These are phyloP conservation scores for Trididemnum miniatum DNA, from an alignment of 23 tunicate genomes.

Conservation along the genomic window DNA sequence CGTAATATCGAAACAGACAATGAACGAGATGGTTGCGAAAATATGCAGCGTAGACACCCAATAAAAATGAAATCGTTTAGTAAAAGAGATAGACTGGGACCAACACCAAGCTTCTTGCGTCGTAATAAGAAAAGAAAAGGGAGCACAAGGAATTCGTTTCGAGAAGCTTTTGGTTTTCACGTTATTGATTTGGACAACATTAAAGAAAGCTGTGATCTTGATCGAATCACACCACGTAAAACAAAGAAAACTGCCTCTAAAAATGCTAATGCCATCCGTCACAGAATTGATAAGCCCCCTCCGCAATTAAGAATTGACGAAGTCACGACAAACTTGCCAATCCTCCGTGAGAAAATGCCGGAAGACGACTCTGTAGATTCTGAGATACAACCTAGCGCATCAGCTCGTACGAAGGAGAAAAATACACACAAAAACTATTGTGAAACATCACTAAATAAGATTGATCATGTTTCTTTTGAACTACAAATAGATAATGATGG, in stretches of 20 bases:
- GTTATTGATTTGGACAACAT: slow-evolving; percentile 38
- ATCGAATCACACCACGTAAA: not conserved
- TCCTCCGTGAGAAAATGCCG: not conserved
- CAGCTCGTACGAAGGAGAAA: too few relatives aligned
- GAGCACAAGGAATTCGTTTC: slow-evolving; percentile 54
- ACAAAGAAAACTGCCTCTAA: not conserved
- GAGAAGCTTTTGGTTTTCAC: slow-evolving; percentile 87
- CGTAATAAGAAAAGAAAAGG: not conserved
- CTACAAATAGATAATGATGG: not conserved
- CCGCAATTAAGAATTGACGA: not conserved
- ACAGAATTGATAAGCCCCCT: not conserved
- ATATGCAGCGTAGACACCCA: slow-evolving; percentile 14
- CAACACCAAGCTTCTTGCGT: not conserved
- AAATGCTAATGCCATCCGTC: not conserved
- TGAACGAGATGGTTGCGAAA: not conserved
- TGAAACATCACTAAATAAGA: too few relatives aligned
- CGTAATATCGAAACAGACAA: not conserved
- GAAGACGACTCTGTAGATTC: not conserved
- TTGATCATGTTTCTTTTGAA: not conserved
- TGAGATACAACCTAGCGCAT: not conserved
- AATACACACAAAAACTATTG: too few relatives aligned
- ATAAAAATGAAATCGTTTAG: slow-evolving; percentile 54
- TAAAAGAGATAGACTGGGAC: slow-evolving; percentile 36
- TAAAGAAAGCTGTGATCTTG: not conserved
- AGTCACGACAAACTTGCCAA: not conserved